A percentile compares a stretch with the other conserved stretches of the same genome.
These are phyloP conservation scores for Phoxinus dragarum DNA, from an alignment of 2,797 vertebrate genomes.

Conservation along the genomic window DNA sequence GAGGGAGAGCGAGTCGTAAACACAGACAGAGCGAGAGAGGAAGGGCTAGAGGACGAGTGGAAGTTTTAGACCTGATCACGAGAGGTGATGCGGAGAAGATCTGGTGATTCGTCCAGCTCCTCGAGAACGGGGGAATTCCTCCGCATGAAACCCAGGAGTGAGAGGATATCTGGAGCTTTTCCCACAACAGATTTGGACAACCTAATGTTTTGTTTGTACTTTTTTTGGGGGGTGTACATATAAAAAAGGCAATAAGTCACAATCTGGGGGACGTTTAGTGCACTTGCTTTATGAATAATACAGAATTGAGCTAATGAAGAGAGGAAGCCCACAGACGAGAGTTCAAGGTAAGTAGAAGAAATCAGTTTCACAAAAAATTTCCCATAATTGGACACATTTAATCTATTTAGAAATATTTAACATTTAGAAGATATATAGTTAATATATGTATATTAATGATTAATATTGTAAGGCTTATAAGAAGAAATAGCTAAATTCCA, in stretches of 20 bases:
- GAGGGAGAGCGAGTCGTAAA: slow-evolving; percentile 41
- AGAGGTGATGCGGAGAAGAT: slow-evolving; percentile 71
- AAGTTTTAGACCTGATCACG: slow-evolving; percentile 73
- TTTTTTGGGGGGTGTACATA: slow-evolving; percentile 28
- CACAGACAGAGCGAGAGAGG: slow-evolving; percentile 43
- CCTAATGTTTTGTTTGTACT: not conserved
- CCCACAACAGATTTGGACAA: slow-evolving; percentile 39
- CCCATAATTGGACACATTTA: too few species aligned
- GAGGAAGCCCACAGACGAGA: not conserved
- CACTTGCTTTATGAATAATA: slow-evolving; percentile 11
- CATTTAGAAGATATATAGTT: not conserved
- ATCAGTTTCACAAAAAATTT: not conserved
- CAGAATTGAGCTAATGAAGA: not conserved
- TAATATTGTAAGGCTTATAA: not conserved
- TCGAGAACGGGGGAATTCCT: slow-evolving; percentile 67
- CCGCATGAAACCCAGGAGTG: slow-evolving; percentile 65
- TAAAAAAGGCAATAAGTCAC: slow-evolving; percentile 38
- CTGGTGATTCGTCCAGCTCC: slow-evolving; percentile 69
- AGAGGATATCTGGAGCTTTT: slow-evolving; percentile 67
- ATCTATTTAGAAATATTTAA: not conserved
- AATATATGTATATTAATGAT: not conserved
- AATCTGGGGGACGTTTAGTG: not conserved
- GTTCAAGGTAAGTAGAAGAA: slow-evolving; percentile 45
- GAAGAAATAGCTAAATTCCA: too few species aligned
- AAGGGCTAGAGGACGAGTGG: slow-evolving; percentile 57